Evolutionary conservation across 2,888 invertebrate species (phyloP).

Genomic region (Bellardia bayeri): DNA sequence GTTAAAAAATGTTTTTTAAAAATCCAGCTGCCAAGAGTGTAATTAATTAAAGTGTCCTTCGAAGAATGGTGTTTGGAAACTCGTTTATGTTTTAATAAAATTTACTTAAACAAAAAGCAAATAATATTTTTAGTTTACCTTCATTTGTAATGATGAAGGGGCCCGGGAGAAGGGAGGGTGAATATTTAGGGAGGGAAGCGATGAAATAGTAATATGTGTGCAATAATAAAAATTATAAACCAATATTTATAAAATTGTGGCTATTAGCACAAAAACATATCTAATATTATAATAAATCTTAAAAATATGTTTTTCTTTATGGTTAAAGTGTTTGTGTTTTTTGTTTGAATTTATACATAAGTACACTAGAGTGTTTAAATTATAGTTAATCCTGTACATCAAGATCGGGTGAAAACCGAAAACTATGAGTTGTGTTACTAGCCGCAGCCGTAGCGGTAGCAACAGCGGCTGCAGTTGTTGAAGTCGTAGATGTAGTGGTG

Average conservation of each 20-base stretch:
- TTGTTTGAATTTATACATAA: constrained; percentile 74
- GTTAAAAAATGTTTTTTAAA: not conserved
- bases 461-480: constrained; percentile 77
- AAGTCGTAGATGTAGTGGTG: constrained; percentile 71
- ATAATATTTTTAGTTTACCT: constrained; percentile 13
- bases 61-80: constrained; percentile 2
- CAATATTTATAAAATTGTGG: constrained; percentile 48
- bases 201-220: not conserved
- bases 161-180: not conserved
- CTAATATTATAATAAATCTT: constrained; percentile 72
- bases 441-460: constrained; percentile 81
- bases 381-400: constrained; percentile 76
- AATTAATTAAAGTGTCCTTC: constrained; percentile 5
- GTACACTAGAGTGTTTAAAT: constrained; percentile 69
- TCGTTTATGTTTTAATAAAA: not conserved
- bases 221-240: constrained; percentile 16
- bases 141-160: constrained; percentile 36
- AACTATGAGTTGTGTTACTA: constrained; percentile 80
- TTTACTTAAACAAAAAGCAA: not conserved
- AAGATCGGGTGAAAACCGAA: constrained; percentile 78
- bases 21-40: constrained; percentile 19
- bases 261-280: constrained; percentile 46
- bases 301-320: constrained; percentile 69
- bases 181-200: not conserved
- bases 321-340: constrained; percentile 65